phyloP scores from a whole-genome alignment of 2,113 vertebrate species.

The Falco punctatus region DNA sequence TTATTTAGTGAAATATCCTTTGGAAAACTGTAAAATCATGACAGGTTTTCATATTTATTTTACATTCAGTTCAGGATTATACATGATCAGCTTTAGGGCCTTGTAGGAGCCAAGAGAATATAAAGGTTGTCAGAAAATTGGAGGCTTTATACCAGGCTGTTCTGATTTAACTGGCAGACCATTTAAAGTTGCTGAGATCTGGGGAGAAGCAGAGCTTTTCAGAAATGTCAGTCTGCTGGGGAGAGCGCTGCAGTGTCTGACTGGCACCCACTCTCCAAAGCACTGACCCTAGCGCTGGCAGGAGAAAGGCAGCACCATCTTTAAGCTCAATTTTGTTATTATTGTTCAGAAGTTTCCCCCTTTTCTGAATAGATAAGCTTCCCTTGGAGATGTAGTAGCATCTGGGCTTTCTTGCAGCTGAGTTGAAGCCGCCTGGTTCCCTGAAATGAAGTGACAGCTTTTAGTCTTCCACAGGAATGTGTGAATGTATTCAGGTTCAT shows the following conservation, averaged over 20 bases:
- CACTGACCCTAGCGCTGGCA: slow-evolving; percentile 12
- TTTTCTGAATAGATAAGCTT: slow-evolving; percentile 61
- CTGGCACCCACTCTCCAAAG: slow-evolving; percentile 47
- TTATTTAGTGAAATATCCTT: slow-evolving; percentile 65
- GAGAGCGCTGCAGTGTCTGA: slow-evolving; percentile 19
- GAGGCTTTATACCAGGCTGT: slow-evolving; percentile 38
- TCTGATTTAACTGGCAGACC: slow-evolving; percentile 47
- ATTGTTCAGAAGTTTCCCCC: slow-evolving; percentile 41
- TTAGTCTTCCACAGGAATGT: slow-evolving; percentile 62
- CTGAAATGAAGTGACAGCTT: slow-evolving; percentile 64
- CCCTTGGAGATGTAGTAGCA: slow-evolving; percentile 61
- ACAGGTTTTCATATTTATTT: slow-evolving; percentile 69
- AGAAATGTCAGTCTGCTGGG: slow-evolving; percentile 42
- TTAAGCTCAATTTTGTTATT: slow-evolving; percentile 38
- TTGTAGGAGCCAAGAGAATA: slow-evolving; percentile 64
- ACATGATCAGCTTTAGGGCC: slow-evolving; percentile 62
- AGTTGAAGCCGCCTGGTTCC: slow-evolving; percentile 70
- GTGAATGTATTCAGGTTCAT: slow-evolving; percentile 59
- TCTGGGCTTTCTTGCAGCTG: slow-evolving; percentile 71
- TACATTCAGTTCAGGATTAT: slow-evolving; percentile 64
- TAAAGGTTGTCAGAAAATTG: slow-evolving; percentile 71
- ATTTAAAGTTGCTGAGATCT: slow-evolving; percentile 13
- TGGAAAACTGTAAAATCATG: slow-evolving; percentile 61
- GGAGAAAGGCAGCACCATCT: slow-evolving; percentile 23
- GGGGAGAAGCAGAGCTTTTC: slow-evolving; percentile 54